Conservation (phyloP, 2,888 invertebrate species). For the Clistopyga incitator region DNA sequence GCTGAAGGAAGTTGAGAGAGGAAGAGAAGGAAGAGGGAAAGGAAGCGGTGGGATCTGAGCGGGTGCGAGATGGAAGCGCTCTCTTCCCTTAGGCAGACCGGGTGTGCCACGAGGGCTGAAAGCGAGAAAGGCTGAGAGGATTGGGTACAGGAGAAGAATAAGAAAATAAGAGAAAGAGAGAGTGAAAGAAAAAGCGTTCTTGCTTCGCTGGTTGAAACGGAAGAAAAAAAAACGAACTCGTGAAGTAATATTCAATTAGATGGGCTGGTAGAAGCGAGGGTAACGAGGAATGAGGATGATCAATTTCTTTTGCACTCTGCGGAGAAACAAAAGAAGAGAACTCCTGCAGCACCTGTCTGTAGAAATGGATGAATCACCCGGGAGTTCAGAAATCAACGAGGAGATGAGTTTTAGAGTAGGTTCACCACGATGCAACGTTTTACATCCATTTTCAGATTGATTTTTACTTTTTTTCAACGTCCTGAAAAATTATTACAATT, state of each 20-base stretch:
- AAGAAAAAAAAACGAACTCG: constrained; percentile 40
- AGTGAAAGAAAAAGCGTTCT: not conserved
- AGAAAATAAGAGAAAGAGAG: constrained; percentile 3
- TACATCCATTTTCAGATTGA: not conserved
- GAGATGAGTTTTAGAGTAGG: not conserved
- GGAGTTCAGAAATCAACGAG: not conserved
- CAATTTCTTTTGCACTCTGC: constrained; percentile 40
- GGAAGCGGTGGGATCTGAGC: constrained; percentile 57
- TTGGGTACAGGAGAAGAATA: constrained; percentile 3
- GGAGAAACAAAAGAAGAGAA: not conserved
- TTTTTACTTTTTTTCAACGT: not conserved
- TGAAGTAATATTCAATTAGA: constrained; percentile 58
- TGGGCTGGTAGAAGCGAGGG: constrained; percentile 7
- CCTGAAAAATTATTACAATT: not conserved
- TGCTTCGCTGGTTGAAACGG: constrained; percentile 21
- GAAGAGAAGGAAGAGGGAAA: constrained; percentile 73
- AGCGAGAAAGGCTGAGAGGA: constrained; percentile 31
- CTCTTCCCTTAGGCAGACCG: constrained; percentile 72
- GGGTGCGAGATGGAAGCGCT: constrained; percentile 66
- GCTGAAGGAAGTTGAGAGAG: constrained; percentile 54
- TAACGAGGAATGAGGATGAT: constrained; percentile 41
- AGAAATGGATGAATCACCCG: constrained; percentile 10
- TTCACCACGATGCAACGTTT: not conserved
- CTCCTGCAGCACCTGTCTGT: constrained; percentile 5
- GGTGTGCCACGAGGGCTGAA: constrained; percentile 39